Evolutionary conservation across 2,888 invertebrate species (phyloP).

Genomic region (Eilema sororculum): DNA sequence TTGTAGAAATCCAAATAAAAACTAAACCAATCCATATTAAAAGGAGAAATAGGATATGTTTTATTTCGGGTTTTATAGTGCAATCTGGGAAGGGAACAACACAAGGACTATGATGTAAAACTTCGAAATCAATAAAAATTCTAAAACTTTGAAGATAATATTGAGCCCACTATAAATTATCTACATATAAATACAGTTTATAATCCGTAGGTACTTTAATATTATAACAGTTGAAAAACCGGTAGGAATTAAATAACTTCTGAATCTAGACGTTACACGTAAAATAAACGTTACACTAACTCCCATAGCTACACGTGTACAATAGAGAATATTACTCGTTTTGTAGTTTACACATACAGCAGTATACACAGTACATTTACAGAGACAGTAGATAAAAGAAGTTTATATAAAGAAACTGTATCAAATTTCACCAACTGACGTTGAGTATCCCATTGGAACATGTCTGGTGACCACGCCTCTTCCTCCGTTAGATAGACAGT

Average conservation of each 20-base stretch:
- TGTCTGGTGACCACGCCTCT: conserved; percentile 81
- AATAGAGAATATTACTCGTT: conserved; percentile 8
- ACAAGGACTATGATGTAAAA: no score
- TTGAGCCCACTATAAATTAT: not conserved
- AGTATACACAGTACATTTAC: no score
- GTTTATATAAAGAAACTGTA: conserved; percentile 59
- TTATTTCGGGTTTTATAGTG: no score
- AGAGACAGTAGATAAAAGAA: conserved; percentile 17
- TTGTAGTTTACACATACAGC: not conserved
- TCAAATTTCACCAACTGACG: conserved; percentile 68
- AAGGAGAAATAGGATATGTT: no score
- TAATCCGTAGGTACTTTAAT: no score
- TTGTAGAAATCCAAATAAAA: no score
- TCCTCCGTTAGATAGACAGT: conserved; percentile 75
- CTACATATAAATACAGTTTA: not conserved
- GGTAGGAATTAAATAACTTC: not conserved
- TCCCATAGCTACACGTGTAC: not conserved
- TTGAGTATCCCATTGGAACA: conserved; percentile 72
- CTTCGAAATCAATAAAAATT: no score
- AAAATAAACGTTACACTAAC: not conserved
- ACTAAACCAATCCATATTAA: no score
- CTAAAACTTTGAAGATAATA: no score
- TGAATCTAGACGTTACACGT: not conserved
- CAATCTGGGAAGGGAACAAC: no score
- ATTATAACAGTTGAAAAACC: not conserved